A percentile compares a stretch with the other conserved stretches of the same genome.
Conservation (phyloP, 2,888 invertebrate species). For the Ophion obscuratus region DNA sequence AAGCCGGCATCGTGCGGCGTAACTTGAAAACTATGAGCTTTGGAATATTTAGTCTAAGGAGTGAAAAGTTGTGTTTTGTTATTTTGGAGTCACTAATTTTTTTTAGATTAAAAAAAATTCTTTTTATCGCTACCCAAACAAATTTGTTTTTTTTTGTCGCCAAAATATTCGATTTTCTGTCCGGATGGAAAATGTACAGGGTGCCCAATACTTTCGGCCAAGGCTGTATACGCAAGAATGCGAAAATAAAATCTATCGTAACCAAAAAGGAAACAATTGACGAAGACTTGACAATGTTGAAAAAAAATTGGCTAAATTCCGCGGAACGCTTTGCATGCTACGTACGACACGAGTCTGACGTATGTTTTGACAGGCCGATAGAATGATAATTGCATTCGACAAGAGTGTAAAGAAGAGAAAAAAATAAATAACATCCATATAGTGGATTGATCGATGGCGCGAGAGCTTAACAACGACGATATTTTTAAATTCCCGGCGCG, state of each 20-base stretch:
- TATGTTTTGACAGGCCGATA: constrained; percentile 30
- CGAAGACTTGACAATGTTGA: background rate
- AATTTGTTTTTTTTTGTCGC: no score
- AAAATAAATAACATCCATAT: constrained; percentile 19
- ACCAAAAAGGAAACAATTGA: background rate
- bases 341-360: background rate
- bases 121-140: no score
- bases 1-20: no score
- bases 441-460: constrained; percentile 31
- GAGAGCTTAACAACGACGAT: constrained; percentile 32
- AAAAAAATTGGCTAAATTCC: background rate
- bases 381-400: constrained; percentile 53
- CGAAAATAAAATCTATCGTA: background rate
- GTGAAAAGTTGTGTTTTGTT: no score
- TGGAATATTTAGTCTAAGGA: no score
- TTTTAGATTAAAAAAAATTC: no score
- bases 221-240: background rate
- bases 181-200: no score
- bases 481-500: constrained; percentile 18
- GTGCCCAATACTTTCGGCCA: no score
- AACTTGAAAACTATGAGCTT: no score
- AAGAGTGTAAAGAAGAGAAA: constrained; percentile 20
- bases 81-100: no score
- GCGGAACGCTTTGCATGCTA: background rate
- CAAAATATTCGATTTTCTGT: no score